phyloP scores from a whole-genome alignment of 2,113 vertebrate species.

The Paralichthys olivaceus region DNA sequence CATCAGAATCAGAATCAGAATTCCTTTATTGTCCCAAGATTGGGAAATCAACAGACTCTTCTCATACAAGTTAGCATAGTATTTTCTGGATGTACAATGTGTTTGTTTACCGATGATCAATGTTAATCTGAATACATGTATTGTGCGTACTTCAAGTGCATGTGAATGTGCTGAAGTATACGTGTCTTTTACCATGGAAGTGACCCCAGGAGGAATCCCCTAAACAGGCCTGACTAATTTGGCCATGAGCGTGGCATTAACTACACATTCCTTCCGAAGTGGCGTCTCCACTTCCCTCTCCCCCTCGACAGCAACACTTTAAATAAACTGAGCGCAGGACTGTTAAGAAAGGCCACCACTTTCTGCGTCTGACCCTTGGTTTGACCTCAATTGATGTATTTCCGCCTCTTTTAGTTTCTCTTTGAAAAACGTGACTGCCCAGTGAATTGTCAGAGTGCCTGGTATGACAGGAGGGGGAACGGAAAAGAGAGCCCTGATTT shows the following conservation, averaged over 20 bases:
- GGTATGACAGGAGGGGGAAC: constrained; percentile 13
- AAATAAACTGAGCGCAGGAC: constrained; percentile 61
- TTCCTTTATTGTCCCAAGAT: too few relatives aligned
- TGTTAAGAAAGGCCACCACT: constrained; percentile 45
- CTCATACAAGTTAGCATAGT: neutral
- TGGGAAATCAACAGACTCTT: too few relatives aligned
- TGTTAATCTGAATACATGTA: neutral
- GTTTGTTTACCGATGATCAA: neutral
- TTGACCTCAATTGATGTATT: constrained; percentile 57
- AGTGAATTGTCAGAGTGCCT: constrained; percentile 48
- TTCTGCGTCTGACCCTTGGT: constrained; percentile 46
- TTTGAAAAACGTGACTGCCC: constrained; percentile 42
- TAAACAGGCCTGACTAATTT: constrained; percentile 71
- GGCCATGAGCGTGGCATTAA: constrained; percentile 74
- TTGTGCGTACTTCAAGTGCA: neutral
- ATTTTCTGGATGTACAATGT: neutral
- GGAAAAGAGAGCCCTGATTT: constrained; percentile 32
- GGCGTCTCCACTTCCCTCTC: constrained; percentile 41
- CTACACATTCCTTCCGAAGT: constrained; percentile 74
- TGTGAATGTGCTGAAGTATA: neutral
- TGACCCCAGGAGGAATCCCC: constrained; percentile 53
- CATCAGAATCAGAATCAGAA: too few relatives aligned
- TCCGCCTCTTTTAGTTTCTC: constrained; percentile 53
- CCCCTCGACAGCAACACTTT: constrained; percentile 51
- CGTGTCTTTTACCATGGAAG: constrained; percentile 21